Percentiles rank a stretch among this genome's conserved stretches.
Conservation (phyloP, 2,113 vertebrate genomes). For the Copsychus sechellarum region DNA sequence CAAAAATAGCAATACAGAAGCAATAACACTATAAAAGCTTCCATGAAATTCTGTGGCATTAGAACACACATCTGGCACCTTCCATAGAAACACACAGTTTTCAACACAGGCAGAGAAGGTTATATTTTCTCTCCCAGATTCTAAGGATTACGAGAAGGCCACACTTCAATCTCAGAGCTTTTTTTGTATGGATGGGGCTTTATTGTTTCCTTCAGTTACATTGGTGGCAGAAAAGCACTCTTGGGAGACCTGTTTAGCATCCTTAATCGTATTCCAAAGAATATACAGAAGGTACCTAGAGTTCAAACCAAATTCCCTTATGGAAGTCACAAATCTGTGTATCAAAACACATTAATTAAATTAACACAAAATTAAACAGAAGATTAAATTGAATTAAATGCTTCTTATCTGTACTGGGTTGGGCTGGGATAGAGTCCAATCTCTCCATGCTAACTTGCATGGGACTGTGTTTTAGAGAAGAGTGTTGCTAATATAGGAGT, state of each 20-base stretch:
- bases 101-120: not conserved
- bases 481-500: not conserved
- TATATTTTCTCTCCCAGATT: not conserved
- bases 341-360: not conserved
- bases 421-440: not conserved
- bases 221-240: not conserved
- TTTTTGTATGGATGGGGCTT: not conserved
- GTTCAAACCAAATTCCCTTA: not conserved
- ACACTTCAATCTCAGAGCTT: not conserved
- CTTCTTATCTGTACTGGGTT: not conserved
- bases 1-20: not conserved
- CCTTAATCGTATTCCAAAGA: not conserved
- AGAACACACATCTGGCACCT: not conserved
- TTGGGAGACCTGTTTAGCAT: not conserved
- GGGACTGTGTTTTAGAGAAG: not conserved
- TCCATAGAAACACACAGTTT: not conserved
- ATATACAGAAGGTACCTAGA: not conserved
- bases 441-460: not conserved
- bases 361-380: no score
- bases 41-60: not conserved
- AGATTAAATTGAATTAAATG: not conserved
- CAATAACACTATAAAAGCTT: not conserved
- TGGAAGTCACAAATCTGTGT: not conserved
- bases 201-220: not conserved
- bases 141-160: not conserved